A percentile compares a stretch with the other conserved stretches of the same genome.
These are phyloP conservation scores for Amiota communis DNA, from an alignment of 2,888 invertebrate species.

Conservation along the genomic window DNA sequence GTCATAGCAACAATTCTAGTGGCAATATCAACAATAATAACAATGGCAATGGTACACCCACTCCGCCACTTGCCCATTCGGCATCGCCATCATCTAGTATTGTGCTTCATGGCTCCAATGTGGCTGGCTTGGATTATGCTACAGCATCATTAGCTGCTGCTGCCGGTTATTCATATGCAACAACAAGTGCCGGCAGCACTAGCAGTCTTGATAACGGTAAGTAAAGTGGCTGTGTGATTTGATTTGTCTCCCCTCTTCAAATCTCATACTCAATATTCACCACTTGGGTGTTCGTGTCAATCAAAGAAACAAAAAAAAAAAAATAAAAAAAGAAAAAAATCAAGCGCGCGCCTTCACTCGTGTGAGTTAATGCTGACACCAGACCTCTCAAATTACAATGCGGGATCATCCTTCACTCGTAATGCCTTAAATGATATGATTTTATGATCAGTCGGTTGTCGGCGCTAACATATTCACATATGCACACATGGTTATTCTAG, in stretches of 20 bases:
- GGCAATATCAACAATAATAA: neutral
- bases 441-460: constrained; percentile 32
- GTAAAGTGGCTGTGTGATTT: constrained; percentile 45
- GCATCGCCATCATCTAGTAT: constrained; percentile 41
- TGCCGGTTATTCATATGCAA: constrained; percentile 65
- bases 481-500: constrained; percentile 24
- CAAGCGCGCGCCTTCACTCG: neutral
- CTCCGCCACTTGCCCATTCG: constrained; percentile 61
- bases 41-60: constrained; percentile 47
- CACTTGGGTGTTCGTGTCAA: constrained; percentile 63
- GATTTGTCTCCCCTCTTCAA: neutral
- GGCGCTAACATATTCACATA: constrained; percentile 48
- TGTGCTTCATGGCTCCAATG: constrained; percentile 33
- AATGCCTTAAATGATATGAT: constrained; percentile 15
- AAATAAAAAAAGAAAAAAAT: neutral
- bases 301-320: constrained; percentile 39
- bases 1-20: neutral
- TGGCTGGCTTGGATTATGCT: constrained; percentile 64
- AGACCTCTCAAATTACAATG: constrained; percentile 16
- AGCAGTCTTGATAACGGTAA: constrained; percentile 70
- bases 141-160: constrained; percentile 66
- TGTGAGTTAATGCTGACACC: too few species aligned
- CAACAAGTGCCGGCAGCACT: constrained; percentile 43
- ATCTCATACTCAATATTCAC: neutral
- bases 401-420: neutral